These are phyloP conservation scores for Cheilosia impressa DNA, from an alignment of 2,888 invertebrate species.

Conservation along the genomic window DNA sequence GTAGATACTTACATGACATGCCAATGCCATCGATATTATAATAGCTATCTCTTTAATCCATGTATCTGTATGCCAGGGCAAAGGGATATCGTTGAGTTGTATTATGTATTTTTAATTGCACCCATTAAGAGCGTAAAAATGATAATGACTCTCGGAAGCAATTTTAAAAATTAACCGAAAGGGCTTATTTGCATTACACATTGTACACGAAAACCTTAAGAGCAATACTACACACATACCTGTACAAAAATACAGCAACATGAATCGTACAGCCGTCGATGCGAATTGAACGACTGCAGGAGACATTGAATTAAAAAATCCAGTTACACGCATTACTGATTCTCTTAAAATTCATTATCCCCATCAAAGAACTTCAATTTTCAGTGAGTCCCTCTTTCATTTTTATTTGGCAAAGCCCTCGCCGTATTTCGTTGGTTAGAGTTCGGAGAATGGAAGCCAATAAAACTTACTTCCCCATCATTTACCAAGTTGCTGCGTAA, in stretches of 20 bases:
- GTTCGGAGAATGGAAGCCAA: slow-evolving; percentile 57
- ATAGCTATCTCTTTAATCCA: not conserved
- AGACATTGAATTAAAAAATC: slow-evolving; percentile 45
- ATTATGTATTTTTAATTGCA: slow-evolving; percentile 27
- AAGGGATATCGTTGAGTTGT: not conserved
- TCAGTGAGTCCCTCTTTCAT: slow-evolving; percentile 19
- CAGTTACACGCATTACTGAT: slow-evolving; percentile 70
- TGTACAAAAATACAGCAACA: not conserved
- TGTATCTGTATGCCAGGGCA: not conserved
- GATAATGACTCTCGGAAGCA: slow-evolving; percentile 31
- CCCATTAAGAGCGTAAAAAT: slow-evolving; percentile 7
- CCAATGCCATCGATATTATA: not conserved
- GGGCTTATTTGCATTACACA: slow-evolving; percentile 19
- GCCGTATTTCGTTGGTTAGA: not conserved
- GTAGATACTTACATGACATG: not conserved
- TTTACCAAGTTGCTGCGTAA: slow-evolving; percentile 69
- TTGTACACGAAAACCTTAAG: not conserved
- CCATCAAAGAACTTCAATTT: slow-evolving; percentile 52
- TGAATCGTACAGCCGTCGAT: slow-evolving; percentile 10
- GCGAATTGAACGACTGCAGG: slow-evolving; percentile 47
- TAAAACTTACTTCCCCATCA: slow-evolving; percentile 74
- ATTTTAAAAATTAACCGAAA: not conserved
- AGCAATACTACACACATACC: not conserved
- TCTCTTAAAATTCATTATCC: slow-evolving; percentile 67
- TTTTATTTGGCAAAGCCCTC: not conserved